These are phyloP conservation scores for Melipona quadrifasciata DNA, from an alignment of 1,140 invertebrate genomes.

Conservation along the genomic window DNA sequence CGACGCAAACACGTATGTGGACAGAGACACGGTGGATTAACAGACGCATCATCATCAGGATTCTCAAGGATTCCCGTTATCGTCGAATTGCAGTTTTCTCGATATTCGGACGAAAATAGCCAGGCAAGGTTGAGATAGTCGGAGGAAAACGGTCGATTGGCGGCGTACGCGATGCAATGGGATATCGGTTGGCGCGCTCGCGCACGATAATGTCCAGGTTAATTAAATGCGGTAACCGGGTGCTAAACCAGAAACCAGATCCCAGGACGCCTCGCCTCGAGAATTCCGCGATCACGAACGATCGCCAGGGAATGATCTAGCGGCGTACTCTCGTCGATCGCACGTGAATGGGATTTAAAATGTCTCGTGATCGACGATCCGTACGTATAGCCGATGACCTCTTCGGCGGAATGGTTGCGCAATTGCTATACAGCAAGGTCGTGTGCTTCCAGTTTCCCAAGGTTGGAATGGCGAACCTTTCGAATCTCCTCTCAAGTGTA, in stretches of 20 bases:
- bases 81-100: neutral
- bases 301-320: neutral
- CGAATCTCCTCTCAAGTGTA: neutral
- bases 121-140: neutral
- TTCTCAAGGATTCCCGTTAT: neutral
- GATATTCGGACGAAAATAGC: neutral
- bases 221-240: slow-evolving; percentile 33
- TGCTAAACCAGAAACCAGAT: slow-evolving; percentile 48
- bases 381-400: slow-evolving; percentile 55
- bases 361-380: slow-evolving; percentile 38
- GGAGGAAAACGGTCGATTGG: neutral
- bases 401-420: slow-evolving; percentile 61
- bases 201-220: slow-evolving; percentile 16
- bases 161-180: neutral
- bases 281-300: slow-evolving; percentile 21
- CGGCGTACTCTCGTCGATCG: slow-evolving; percentile 26
- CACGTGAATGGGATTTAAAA: slow-evolving; percentile 49
- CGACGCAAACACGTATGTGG: no score
- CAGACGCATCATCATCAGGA: neutral
- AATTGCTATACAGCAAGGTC: slow-evolving; percentile 67
- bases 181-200: slow-evolving; percentile 8
- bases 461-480: slow-evolving; percentile 41
- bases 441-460: slow-evolving; percentile 62
- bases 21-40: no score
- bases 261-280: neutral